These are phyloP conservation scores for Drosophila bifasciata DNA, from an alignment of 1,140 invertebrate species.

Conservation along the genomic window DNA sequence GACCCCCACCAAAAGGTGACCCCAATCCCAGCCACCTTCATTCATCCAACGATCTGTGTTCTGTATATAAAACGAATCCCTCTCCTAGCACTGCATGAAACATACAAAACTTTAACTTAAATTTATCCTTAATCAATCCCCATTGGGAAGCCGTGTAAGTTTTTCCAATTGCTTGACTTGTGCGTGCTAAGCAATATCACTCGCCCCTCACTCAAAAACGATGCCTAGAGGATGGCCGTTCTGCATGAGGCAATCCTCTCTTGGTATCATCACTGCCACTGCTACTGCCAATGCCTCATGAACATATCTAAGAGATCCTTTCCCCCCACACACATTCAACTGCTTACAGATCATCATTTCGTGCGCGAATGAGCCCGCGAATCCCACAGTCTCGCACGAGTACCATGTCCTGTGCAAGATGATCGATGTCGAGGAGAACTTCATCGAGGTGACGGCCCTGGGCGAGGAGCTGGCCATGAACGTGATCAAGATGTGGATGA, in stretches of 20 bases:
- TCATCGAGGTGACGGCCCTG: slow-evolving; percentile 95
- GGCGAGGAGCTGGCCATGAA: slow-evolving; percentile 97
- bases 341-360: slow-evolving; percentile 93
- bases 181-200: slow-evolving; percentile 79
- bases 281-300: slow-evolving; percentile 1
- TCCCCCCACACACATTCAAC: slow-evolving; percentile 44
- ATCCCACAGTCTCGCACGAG: slow-evolving; percentile 93
- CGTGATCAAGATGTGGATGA: slow-evolving; percentile 97
- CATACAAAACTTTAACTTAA: no score
- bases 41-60: no score
- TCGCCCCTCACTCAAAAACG: slow-evolving; percentile 39
- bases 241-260: slow-evolving; percentile 65
- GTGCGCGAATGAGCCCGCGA: slow-evolving; percentile 93
- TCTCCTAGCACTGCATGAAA: no score
- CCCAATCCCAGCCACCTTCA: background rate
- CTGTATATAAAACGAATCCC: no score
- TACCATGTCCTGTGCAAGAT: slow-evolving; percentile 94
- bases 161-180: slow-evolving; percentile 81
- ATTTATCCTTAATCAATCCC: background rate
- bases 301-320: slow-evolving; percentile 35
- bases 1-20: background rate
- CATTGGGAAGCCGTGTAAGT: slow-evolving; percentile 64
- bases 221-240: slow-evolving; percentile 60
- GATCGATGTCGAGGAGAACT: slow-evolving; percentile 95
- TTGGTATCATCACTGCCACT: slow-evolving; percentile 36